These are phyloP conservation scores for Trachelus tabidus DNA, from an alignment of 2,888 invertebrate genomes.

Conservation along the genomic window DNA sequence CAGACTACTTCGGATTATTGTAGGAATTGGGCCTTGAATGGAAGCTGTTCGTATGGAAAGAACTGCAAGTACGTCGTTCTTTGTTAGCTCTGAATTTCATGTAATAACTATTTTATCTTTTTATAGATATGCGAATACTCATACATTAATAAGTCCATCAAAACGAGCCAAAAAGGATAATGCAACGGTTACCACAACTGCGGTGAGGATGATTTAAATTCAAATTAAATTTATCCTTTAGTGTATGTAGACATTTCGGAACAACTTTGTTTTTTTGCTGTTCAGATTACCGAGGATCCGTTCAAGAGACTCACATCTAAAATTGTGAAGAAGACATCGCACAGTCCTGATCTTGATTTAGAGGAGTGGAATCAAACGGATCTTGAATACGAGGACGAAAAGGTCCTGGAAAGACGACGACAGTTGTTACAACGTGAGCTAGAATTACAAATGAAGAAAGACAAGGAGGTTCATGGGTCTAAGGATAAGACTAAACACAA, in stretches of 20 bases:
- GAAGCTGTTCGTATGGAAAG: constrained; percentile 82
- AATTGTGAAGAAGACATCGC: constrained; percentile 69
- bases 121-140: constrained; percentile 73
- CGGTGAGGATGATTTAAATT: constrained; percentile 45
- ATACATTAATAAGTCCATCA: constrained; percentile 80
- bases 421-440: constrained; percentile 81
- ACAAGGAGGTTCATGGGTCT: constrained; percentile 74
- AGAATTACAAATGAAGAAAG: constrained; percentile 83
- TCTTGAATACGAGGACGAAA: constrained; percentile 84
- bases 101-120: constrained; percentile 28
- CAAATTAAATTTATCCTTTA: neutral
- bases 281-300: constrained; percentile 70
- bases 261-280: neutral
- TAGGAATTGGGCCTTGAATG: constrained; percentile 82
- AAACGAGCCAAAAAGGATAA: constrained; percentile 79
- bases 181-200: constrained; percentile 56
- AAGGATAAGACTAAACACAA: constrained; percentile 73
- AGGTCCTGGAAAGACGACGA: constrained; percentile 80
- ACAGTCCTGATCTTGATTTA: constrained; percentile 75
- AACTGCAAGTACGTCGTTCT: constrained; percentile 72
- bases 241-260: neutral
- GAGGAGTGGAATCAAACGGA: constrained; percentile 84
- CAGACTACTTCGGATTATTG: constrained; percentile 75
- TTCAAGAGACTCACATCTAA: constrained; percentile 76
- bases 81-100: neutral